These are phyloP conservation scores for Halotydeus destructor DNA, from an alignment of 1,140 invertebrate genomes.

Conservation along the genomic window DNA sequence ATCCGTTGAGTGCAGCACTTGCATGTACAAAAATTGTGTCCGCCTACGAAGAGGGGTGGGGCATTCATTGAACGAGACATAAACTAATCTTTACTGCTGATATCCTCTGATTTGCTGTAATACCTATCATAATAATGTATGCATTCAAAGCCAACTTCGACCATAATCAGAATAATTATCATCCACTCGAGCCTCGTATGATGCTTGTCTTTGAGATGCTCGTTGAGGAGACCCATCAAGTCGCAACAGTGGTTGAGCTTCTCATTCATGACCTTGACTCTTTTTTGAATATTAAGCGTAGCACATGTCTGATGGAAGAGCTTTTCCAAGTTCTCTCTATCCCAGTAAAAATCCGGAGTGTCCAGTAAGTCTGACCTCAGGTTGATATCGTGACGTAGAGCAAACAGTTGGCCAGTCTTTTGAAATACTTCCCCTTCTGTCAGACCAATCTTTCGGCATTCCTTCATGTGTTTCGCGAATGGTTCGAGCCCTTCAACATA, in stretches of 20 bases:
- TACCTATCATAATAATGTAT: conserved; percentile 3
- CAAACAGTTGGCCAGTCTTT: conserved; percentile 78
- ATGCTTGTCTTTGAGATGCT: conserved; percentile 70
- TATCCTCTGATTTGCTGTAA: conserved; percentile 6
- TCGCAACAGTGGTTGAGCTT: conserved; percentile 80
- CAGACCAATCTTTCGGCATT: conserved; percentile 41
- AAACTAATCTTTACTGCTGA: too few species aligned
- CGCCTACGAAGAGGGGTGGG: conserved; percentile 93
- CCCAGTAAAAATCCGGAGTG: conserved; percentile 94
- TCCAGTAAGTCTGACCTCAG: conserved; percentile 78
- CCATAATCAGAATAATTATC: conserved; percentile 83
- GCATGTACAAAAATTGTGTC: conserved; percentile 89
- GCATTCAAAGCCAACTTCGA: too few species aligned
- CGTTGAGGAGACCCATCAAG: conserved; percentile 59
- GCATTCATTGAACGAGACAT: conserved; percentile 38
- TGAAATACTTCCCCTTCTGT: conserved; percentile 46
- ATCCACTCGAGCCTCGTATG: conserved; percentile 78
- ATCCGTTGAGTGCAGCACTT: conserved; percentile 84
- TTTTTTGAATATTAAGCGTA: conserved; percentile 58
- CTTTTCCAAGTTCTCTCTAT: conserved; percentile 58
- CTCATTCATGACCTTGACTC: conserved; percentile 81
- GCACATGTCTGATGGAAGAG: conserved; percentile 55
- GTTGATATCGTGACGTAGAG: conserved; percentile 62
- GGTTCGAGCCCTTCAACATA: conserved; percentile 61
- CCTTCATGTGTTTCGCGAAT: conserved; percentile 56